Percentiles rank a stretch among this genome's conserved stretches.
These are phyloP conservation scores for Drosophila pectinifera DNA, from an alignment of 1,140 invertebrate species.

Conservation along the genomic window DNA sequence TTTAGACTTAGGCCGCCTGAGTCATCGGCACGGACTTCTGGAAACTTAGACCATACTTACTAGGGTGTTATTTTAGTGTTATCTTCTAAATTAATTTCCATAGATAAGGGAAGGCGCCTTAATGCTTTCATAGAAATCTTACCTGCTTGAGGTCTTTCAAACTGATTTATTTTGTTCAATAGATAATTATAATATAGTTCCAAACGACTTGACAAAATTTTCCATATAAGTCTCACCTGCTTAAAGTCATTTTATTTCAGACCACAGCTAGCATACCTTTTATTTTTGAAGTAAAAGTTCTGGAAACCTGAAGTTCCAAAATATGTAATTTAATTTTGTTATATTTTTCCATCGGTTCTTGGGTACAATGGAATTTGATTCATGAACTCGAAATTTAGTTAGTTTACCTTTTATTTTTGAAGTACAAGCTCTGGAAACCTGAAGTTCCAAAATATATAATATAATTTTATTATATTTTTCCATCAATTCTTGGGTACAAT, in stretches of 20 bases:
- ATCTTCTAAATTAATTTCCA: constrained; percentile 12
- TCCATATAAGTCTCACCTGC: neutral
- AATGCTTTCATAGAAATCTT: neutral
- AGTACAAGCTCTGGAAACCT: no score
- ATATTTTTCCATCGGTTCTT: neutral
- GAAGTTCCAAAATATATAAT: neutral
- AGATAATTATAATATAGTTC: no score
- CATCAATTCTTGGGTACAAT: no score
- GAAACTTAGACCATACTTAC: constrained; percentile 8
- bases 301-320: neutral
- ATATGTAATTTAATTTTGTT: neutral
- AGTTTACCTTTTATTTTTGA: no score
- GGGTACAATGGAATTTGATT: neutral
- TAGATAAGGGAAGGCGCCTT: neutral
- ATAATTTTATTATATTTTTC: neutral
- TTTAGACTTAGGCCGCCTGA: neutral
- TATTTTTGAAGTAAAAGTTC: neutral
- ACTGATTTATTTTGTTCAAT: constrained; percentile 6
- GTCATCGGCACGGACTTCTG: constrained; percentile 11
- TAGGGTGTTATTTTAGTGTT: constrained; percentile 1
- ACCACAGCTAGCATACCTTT: neutral
- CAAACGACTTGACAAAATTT: no score
- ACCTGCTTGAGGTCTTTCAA: neutral
- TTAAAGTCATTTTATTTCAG: neutral
- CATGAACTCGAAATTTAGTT: neutral